Evolutionary conservation across 2,797 vertebrate genomes (phyloP), one percentile per base, ranked within the genome.

Genomic region (Hyperoplus lanceolatus): DNA sequence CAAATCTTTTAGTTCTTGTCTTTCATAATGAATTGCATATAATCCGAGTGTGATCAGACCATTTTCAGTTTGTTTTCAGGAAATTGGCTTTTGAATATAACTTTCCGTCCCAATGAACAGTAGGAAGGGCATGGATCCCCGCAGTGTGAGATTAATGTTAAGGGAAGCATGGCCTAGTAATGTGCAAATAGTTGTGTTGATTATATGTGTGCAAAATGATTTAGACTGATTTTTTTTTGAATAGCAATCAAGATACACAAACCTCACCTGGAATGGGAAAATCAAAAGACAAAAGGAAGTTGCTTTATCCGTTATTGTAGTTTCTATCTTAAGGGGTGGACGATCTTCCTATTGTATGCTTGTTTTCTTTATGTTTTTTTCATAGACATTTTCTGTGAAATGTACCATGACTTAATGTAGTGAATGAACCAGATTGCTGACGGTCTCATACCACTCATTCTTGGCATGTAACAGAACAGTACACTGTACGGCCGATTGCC

Each of bases 381-480:
- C 1, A 70, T 62, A 11, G 29, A 55, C 8, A 48, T 42, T 55
- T 42, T 15, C 1, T 42, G 1, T 21, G 29, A 29, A 29, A 29
- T 29, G 29, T 29, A 29, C 29, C 53, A 46, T 42, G 57, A 5
- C 49, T 82, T 70, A 75, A 81, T 56, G 65, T 66, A 77, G 63
- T 60, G 62, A 50, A 38, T 48, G 15, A 74, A 68, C 58, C 73
- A 73, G 67, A 75, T 45, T 83, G 70, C 72, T 4, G 49, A 53
- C 63, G 11, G 68, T 81, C 45, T 70, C 64, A 65, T 64, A 71
- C 66, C 68, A 62, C 75, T 70, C 66, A 16, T 61, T 50, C 48
- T 80, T 53, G 60, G 79, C 63, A 56, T 86, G 68, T 89, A 29
- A 29, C 29, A 29, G 29, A 85, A 79, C 75, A 73, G 58, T 55